Percentiles rank a stretch among this genome's conserved stretches.
These are phyloP conservation scores for Chymomyza procnemis DNA, from an alignment of 2,888 invertebrate genomes.

Conservation along the genomic window DNA sequence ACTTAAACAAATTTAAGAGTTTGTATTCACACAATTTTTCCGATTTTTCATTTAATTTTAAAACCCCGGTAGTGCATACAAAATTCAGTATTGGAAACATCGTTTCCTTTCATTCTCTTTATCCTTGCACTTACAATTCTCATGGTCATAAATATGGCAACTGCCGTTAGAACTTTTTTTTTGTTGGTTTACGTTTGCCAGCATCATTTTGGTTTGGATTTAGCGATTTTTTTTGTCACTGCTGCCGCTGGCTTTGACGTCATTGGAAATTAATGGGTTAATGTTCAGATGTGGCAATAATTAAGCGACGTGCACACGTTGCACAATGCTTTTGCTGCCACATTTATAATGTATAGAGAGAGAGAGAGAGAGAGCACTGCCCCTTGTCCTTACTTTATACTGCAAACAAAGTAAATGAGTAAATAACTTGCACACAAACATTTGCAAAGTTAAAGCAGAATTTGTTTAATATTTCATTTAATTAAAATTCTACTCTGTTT, in stretches of 20 bases:
- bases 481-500: slow-evolving; percentile 25
- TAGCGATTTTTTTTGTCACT: slow-evolving; percentile 43
- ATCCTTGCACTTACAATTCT: background rate
- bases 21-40: too few relatives aligned
- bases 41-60: too few relatives aligned
- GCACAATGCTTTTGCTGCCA: background rate
- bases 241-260: slow-evolving; percentile 67
- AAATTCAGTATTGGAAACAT: background rate
- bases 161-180: slow-evolving; percentile 51
- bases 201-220: background rate
- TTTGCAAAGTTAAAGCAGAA: slow-evolving; percentile 31
- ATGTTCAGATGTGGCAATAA: slow-evolving; percentile 59
- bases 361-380: too few relatives aligned
- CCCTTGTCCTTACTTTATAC: slow-evolving; percentile 1
- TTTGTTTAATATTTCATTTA: slow-evolving; percentile 68
- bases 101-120: background rate
- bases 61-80: background rate
- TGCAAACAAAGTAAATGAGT: slow-evolving; percentile 35
- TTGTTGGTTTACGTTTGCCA: background rate
- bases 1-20: too few relatives aligned
- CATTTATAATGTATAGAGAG: background rate
- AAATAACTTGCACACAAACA: slow-evolving; percentile 20
- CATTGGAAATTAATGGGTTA: slow-evolving; percentile 72
- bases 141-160: slow-evolving; percentile 58
- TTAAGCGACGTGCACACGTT: slow-evolving; percentile 60